Evolutionary conservation across 2,797 vertebrate genomes (phyloP).

Genomic region (Anabacerthia variegaticeps): DNA sequence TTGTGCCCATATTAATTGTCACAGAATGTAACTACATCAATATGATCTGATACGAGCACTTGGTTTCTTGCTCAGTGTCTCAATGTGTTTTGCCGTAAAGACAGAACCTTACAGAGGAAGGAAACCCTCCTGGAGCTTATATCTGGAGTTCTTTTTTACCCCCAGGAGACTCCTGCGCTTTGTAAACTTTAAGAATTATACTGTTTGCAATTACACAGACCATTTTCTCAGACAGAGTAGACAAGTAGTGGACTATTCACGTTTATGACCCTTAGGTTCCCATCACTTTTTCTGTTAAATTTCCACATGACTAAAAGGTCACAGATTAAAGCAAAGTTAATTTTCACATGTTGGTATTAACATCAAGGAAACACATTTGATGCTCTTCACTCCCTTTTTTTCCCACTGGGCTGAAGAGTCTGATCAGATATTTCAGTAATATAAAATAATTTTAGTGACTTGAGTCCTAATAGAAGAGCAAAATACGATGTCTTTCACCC

Average conservation of each 20-base stretch:
- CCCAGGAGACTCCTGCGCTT: not conserved
- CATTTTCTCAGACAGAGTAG: not conserved
- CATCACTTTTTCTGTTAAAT: not conserved
- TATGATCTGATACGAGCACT: not conserved
- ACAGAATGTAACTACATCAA: not conserved
- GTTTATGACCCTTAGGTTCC: not conserved
- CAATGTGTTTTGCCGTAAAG: not conserved
- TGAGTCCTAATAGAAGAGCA: not conserved
- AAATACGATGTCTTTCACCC: not conserved
- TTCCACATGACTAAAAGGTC: not conserved
- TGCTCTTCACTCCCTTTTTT: not conserved
- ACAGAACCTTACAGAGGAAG: not conserved
- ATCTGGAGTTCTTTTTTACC: not conserved
- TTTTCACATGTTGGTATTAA: not conserved
- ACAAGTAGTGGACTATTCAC: not conserved
- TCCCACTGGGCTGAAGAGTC: not conserved
- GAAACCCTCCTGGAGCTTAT: not conserved
- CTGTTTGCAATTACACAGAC: not conserved
- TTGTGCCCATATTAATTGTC: not conserved
- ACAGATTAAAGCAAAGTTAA: not conserved
- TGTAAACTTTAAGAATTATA: not conserved
- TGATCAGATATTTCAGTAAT: not conserved
- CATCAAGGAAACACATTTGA: not conserved
- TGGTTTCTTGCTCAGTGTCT: not conserved
- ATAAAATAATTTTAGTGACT: not conserved